Evolutionary conservation across 1,140 invertebrate genomes (phyloP).

Genomic region (Rhagoletis pomonella): DNA sequence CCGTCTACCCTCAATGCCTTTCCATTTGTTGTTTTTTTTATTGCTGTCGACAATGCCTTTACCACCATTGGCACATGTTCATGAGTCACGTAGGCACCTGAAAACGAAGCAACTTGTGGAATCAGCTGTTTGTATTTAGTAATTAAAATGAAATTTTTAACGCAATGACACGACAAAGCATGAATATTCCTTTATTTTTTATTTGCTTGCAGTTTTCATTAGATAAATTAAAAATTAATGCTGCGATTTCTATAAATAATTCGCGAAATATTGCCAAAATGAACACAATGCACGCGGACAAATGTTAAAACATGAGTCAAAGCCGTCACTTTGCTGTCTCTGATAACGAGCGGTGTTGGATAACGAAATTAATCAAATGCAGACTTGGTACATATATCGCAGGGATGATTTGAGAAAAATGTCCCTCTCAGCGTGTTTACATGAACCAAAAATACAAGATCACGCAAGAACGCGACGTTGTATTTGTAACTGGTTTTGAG

Average conservation of each 20-base stretch:
- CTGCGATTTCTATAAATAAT: not conserved
- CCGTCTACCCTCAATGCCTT: slow-evolving; percentile 25
- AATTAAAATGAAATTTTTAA: not conserved
- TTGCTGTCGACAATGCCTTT: slow-evolving; percentile 57
- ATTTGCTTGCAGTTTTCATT: not conserved
- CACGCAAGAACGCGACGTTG: too few relatives aligned
- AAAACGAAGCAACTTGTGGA: not conserved
- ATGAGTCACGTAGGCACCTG: slow-evolving; percentile 71
- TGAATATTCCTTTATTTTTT: not conserved
- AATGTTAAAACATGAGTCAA: not conserved
- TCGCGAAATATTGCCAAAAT: not conserved
- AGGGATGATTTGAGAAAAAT: too few relatives aligned
- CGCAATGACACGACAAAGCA: not conserved
- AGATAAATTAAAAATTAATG: not conserved
- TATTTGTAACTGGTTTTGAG: too few relatives aligned
- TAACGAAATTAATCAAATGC: not conserved
- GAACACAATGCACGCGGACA: not conserved
- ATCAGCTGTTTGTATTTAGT: slow-evolving; percentile 12
- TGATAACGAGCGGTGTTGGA: not conserved
- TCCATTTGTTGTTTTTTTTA: slow-evolving; percentile 39
- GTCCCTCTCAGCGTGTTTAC: too few relatives aligned
- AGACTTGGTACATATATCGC: too few relatives aligned
- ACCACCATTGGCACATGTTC: slow-evolving; percentile 70
- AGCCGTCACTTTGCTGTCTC: not conserved
- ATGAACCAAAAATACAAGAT: too few relatives aligned